These are phyloP conservation scores for Parasteatoda tepidariorum DNA, from an alignment of 1,140 invertebrate species.

Conservation along the genomic window DNA sequence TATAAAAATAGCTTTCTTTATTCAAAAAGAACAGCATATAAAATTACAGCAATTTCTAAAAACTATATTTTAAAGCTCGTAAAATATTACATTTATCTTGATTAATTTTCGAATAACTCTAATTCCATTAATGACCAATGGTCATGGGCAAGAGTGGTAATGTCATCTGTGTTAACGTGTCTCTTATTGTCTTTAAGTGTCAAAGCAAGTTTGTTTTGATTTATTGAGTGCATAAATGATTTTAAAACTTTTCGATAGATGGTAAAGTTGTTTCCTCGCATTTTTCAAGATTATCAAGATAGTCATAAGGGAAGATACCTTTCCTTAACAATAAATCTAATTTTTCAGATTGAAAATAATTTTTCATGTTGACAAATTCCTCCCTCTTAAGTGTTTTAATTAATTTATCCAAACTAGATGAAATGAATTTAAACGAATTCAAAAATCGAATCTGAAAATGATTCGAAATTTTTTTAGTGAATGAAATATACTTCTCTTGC, in stretches of 20 bases:
- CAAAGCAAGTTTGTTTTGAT: too few species aligned
- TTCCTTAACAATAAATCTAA: not conserved
- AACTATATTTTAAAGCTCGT: too few species aligned
- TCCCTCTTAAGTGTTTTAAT: not conserved
- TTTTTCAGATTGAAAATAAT: not conserved
- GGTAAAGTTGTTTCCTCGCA: not conserved
- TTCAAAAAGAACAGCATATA: too few species aligned
- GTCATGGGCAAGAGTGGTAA: too few species aligned
- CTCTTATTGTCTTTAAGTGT: too few species aligned
- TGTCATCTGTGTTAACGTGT: too few species aligned
- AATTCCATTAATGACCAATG: too few species aligned
- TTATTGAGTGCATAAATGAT: not conserved
- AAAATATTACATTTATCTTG: too few species aligned
- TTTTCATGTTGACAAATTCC: not conserved
- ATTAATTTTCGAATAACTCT: too few species aligned
- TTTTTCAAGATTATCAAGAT: not conserved
- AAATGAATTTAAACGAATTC: not conserved
- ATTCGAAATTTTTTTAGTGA: not conserved
- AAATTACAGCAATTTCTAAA: too few species aligned
- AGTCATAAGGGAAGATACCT: constrained; percentile 2
- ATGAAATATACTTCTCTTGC: not conserved
- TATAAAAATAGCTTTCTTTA: too few species aligned
- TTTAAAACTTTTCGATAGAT: not conserved
- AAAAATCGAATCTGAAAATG: not conserved
- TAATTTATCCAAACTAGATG: not conserved